A percentile compares a stretch with the other conserved stretches of the same genome.
Evolutionary conservation across 1,140 invertebrate genomes (phyloP).

Genomic region (Lethocerus indicus): DNA sequence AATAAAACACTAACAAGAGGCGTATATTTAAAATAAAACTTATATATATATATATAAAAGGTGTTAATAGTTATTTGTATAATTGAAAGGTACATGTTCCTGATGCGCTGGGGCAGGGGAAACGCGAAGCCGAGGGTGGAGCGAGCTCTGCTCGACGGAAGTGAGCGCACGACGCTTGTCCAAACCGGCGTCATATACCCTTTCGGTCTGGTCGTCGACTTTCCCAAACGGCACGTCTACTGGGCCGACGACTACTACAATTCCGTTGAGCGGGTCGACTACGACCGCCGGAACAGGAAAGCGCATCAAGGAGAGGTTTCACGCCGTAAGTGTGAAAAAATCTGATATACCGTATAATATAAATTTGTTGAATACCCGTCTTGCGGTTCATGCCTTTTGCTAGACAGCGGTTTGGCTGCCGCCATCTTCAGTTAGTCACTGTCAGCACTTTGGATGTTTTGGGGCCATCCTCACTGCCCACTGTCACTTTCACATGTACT

Average conservation of each 20-base stretch:
- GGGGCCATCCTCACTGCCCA: background rate
- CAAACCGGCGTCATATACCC: constrained; percentile 52
- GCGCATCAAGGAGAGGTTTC: constrained; percentile 40
- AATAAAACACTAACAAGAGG: too few species aligned
- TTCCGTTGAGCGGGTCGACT: constrained; percentile 50
- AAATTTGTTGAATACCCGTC: background rate
- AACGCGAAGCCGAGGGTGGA: constrained; percentile 39
- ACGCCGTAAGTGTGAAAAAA: constrained; percentile 23
- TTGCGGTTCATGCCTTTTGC: background rate
- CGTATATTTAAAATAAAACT: background rate
- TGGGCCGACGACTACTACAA: constrained; percentile 65
- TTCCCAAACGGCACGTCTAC: constrained; percentile 51
- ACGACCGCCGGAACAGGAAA: constrained; percentile 43
- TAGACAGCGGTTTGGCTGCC: background rate
- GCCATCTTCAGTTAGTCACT: background rate
- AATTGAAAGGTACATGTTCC: constrained; percentile 46
- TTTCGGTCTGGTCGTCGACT: constrained; percentile 49
- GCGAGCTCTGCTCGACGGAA: constrained; percentile 40
- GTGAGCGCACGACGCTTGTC: constrained; percentile 32
- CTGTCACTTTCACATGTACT: background rate
- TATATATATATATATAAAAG: background rate
- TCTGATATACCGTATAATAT: background rate
- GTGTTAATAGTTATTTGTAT: background rate
- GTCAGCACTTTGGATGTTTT: background rate
- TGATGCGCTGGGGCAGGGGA: constrained; percentile 62